A percentile compares a stretch with the other conserved stretches of the same genome.
Conservation (phyloP, 2,888 invertebrate genomes). For the Hoplodrina blanda region DNA sequence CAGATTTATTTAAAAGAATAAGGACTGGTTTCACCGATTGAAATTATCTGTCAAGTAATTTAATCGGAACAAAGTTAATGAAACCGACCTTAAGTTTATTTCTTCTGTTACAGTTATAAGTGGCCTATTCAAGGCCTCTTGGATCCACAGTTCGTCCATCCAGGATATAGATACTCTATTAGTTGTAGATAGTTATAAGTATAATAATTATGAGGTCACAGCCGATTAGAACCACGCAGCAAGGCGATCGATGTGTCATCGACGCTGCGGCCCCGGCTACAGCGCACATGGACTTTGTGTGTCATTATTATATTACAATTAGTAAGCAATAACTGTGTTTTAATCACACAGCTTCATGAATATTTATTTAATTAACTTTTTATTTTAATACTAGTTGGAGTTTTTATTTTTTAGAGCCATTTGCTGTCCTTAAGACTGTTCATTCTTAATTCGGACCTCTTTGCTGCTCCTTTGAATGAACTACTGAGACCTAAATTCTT, state of each 20-base stretch:
- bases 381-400: too few relatives aligned
- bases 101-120: neutral
- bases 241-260: slow-evolving; percentile 53
- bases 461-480: too few relatives aligned
- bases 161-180: slow-evolving; percentile 30
- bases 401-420: neutral
- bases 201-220: slow-evolving; percentile 41
- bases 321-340: slow-evolving; percentile 43
- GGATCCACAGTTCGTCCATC: slow-evolving; percentile 16
- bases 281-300: slow-evolving; percentile 47
- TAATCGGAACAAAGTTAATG: too few relatives aligned
- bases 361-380: slow-evolving; percentile 16
- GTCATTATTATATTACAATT: slow-evolving; percentile 46
- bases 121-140: slow-evolving; percentile 2
- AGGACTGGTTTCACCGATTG: too few relatives aligned
- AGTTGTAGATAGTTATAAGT: slow-evolving; percentile 6
- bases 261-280: slow-evolving; percentile 22
- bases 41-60: too few relatives aligned
- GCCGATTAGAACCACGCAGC: slow-evolving; percentile 28
- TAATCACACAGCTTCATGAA: slow-evolving; percentile 29
- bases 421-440: neutral
- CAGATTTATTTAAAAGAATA: too few relatives aligned
- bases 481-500: too few relatives aligned
- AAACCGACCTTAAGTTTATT: too few relatives aligned
- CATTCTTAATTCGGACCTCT: too few relatives aligned